Evolutionary conservation across 2,113 vertebrate species (phyloP), one percentile per base, ranked within the genome.

Genomic region (Aythya baeri): DNA sequence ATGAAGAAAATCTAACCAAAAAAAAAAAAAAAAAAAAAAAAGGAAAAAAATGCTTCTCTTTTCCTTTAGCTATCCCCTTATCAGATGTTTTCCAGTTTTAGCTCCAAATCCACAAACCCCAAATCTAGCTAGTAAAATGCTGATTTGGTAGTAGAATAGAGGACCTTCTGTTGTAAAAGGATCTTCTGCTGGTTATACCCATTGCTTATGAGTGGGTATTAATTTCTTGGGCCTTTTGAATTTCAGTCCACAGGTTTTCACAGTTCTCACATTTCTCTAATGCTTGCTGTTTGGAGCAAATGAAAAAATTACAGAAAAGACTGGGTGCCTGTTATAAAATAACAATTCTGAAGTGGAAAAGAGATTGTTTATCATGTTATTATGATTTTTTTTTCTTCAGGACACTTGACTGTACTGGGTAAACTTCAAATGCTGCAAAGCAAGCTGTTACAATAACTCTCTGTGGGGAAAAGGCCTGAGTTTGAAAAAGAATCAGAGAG

Each of bases 341-440:
- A 71, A n/a, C 13, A 74, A 15, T 78, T 93, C 20, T 59, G 41
- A 89, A 59, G 67, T 49, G 22, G 25, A 86, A 66, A 87, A 88
- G 10, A 66, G 14, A 62, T 43, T 54, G 27, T 4, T 71, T 61
- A 38, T 65, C 31, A 13, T 2, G 5, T 71, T 65, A 38, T 65
- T 31, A 13, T 2, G 5, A 38, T 65, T n/a, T 25, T 34, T 72
- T 54, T 76, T 76, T 61, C 86, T 85, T 82, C 79, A 83, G n/a
- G 22, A 50, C 17, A 26, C 36, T 34, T 73, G 32, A 63, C 17
- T 54, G 29, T 29, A 54, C 43, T 86, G n/a, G 43, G 22, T 41
- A 91, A 71, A 61, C 31, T 80, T 83, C 72, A 89, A 52, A 67
- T 12, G 22, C 57, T 67, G 55, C 16, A 86, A 91, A 94, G 83